Evolutionary conservation across 1,140 invertebrate genomes (phyloP).

Genomic region (Drosophila paulistorum): DNA sequence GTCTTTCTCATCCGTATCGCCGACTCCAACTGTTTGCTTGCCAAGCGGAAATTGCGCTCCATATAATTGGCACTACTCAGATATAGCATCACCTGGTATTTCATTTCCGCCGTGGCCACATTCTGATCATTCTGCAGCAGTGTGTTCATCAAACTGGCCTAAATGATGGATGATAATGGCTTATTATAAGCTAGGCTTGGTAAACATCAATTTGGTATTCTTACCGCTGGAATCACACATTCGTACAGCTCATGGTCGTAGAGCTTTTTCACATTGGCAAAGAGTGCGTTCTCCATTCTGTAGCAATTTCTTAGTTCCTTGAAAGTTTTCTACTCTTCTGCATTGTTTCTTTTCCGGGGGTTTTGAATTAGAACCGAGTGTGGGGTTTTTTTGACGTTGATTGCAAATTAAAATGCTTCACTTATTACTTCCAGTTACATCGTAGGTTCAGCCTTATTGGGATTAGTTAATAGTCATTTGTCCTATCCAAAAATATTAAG

Average conservation of each 20-base stretch:
- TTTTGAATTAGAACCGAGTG: background rate
- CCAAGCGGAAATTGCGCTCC: constrained; percentile 57
- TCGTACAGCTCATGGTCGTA: constrained; percentile 75
- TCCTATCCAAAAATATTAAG: no score
- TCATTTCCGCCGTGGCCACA: constrained; percentile 66
- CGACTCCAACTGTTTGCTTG: constrained; percentile 47
- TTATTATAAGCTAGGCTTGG: background rate
- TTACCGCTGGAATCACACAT: constrained; percentile 68
- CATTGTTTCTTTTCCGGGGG: background rate
- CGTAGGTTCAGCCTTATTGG: no score
- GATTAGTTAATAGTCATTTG: no score
- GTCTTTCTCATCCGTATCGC: constrained; percentile 56
- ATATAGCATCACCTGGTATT: constrained; percentile 71
- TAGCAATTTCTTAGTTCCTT: background rate
- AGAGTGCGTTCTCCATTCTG: constrained; percentile 69
- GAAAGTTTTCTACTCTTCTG: background rate
- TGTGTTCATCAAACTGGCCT: constrained; percentile 70
- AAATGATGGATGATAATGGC: background rate
- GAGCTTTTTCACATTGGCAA: constrained; percentile 70
- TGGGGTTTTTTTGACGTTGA: no score
- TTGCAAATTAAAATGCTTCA: no score
- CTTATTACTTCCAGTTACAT: no score
- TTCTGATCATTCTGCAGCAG: constrained; percentile 68
- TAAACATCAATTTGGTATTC: constrained; percentile 1
- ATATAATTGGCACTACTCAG: constrained; percentile 56